Percentiles rank a stretch among this genome's conserved stretches.
Conservation (phyloP, 2,888 invertebrate species). For the Drosophila peninsularis region DNA sequence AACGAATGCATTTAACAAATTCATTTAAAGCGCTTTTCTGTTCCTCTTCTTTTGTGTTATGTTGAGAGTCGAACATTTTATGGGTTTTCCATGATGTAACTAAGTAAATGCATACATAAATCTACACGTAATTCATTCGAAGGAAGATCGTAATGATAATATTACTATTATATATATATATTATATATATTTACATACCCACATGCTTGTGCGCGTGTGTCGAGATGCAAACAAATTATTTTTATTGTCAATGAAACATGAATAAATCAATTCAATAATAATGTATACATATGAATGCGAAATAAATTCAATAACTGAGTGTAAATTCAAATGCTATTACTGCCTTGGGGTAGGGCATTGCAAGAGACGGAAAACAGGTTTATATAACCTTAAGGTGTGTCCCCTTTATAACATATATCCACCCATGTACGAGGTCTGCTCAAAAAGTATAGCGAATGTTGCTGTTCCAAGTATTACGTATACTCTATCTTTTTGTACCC, state of each 20-base stretch:
- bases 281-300: conserved; percentile 47
- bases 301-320: conserved; percentile 70
- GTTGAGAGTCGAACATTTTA: conserved; percentile 25
- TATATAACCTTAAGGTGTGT: no score
- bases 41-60: background rate
- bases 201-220: conserved; percentile 8
- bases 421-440: background rate
- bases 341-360: background rate
- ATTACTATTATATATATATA: conserved; percentile 11
- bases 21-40: conserved; percentile 3
- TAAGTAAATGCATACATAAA: conserved; percentile 10
- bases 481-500: background rate
- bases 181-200: conserved; percentile 16
- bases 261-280: conserved; percentile 23
- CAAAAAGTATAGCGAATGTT: background rate
- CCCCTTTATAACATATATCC: no score
- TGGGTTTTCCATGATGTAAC: conserved; percentile 17
- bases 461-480: background rate
- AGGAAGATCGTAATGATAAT: conserved; percentile 16
- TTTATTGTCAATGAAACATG: conserved; percentile 61
- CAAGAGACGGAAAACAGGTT: no score
- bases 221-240: conserved; percentile 54
- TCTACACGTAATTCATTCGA: conserved; percentile 34
- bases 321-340: conserved; percentile 18
- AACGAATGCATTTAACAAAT: conserved; percentile 61